Evolutionary conservation across 2,888 invertebrate species (phyloP), one percentile per base, ranked within the genome.

Genomic region (Tenthredo amoena): DNA sequence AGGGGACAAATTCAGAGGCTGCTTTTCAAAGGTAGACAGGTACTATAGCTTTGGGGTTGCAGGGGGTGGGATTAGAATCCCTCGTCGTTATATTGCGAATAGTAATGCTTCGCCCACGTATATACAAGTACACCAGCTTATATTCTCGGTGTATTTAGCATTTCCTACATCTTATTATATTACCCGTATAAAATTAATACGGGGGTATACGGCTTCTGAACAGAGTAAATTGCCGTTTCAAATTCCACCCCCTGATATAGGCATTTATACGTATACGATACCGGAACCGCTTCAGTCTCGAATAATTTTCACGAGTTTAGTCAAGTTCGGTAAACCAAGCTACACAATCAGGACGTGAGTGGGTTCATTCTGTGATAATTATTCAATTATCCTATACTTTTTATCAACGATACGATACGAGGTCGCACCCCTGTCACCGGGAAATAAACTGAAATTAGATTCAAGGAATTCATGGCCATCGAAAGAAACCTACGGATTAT

Each of bases 1-100:
- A 55, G 34, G n/a, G 55, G 18, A 77, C 9, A 18, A 50, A 76
- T 76, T 76, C 50, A 76, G 40, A 40, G 40, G 31, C 50, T 50
- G 31, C 77, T 77, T 77, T 55, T 34, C n/a, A 43, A 74, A 62
- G 26, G 26, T 62, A 26, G 21, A 62, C 21, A 62, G 40, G 72
- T 21, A 74, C 4, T 43, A 21, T n/a, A 74, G 21, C 43, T 21
- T 18, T 9, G 15, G 37, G 71, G 26, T 47, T 47, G 37, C n/a
- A 21, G 7, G 12, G 43, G 21, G 72, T 74, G 43, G n/a, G 37
- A 74, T 74, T 74, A 74, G 40, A 74, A 74, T 12, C 21, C n/a
- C 26, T 62, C 26, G 4, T 74, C 12, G 21, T 74, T 43, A 43
- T 7, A 74, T 37, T 0, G 18, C 15, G 12, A 34, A 34, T n/a